phyloP scores from a whole-genome alignment of 2,113 vertebrate genomes.

The Leptobrachium ailaonicum region DNA sequence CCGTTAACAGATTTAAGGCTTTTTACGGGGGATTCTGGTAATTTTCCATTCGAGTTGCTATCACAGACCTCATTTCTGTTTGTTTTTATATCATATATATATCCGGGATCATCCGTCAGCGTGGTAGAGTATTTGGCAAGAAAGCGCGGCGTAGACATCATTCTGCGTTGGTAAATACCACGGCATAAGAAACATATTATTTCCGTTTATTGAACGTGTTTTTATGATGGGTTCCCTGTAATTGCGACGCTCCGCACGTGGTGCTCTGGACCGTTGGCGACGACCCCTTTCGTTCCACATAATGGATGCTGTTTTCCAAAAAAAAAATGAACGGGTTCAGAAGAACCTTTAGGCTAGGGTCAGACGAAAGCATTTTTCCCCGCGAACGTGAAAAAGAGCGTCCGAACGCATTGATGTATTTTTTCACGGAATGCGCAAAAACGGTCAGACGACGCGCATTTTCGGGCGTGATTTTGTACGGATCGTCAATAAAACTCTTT shows the following conservation, averaged over 20 bases:
- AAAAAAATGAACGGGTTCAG: not conserved
- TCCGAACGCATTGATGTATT: too few species aligned
- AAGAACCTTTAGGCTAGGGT: too few species aligned
- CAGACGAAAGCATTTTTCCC: too few species aligned
- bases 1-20: conserved; percentile 34
- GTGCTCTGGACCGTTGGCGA: not conserved
- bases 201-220: not conserved
- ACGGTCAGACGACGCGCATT: too few species aligned
- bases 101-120: conserved; percentile 12
- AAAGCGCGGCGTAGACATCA: not conserved
- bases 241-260: not conserved
- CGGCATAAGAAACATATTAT: not conserved
- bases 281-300: not conserved
- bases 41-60: conserved; percentile 14
- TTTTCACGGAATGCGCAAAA: too few species aligned
- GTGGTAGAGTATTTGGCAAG: not conserved
- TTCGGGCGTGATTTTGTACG: too few species aligned
- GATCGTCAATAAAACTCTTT: too few species aligned
- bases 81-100: conserved; percentile 3
- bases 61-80: not conserved
- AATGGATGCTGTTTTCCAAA: not conserved
- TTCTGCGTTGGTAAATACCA: conserved; percentile 3
- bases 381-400: too few species aligned
- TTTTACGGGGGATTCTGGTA: not conserved
- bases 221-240: too few species aligned